Conservation (phyloP, 23 tunicate species). For the Trididemnum nubilum region DNA sequence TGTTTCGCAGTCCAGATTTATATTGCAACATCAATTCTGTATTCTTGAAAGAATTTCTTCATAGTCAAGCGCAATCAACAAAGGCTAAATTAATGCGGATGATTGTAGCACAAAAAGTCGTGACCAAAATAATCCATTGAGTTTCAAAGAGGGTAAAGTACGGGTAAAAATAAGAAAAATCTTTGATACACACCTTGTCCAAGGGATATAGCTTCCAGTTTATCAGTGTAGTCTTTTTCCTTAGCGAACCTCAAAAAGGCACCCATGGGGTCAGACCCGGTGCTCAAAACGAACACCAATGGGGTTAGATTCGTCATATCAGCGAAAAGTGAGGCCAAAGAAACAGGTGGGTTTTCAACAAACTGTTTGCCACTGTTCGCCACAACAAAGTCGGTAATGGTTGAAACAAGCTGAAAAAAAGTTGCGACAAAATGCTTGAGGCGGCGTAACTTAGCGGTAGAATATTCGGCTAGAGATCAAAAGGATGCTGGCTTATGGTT, state of each 20-base stretch:
- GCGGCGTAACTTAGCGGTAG: not conserved
- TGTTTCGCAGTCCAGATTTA: no score
- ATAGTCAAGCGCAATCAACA: no score
- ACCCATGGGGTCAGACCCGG: conserved; percentile 99
- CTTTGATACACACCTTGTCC: conserved; percentile 92
- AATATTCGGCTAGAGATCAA: not conserved
- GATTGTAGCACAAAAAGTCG: no score
- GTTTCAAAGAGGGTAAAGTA: no score
- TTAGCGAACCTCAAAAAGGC: conserved; percentile 85
- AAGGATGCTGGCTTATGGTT: not conserved
- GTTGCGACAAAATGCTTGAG: no score
- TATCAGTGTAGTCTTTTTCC: conserved; percentile 61
- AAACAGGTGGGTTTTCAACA: conserved; percentile 82
- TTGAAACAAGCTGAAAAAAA: conserved; percentile 68
- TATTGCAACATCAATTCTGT: no score
- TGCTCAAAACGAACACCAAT: conserved; percentile 88
- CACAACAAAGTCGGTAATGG: conserved; percentile 89
- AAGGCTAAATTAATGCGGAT: no score
- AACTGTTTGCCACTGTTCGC: conserved; percentile 81
- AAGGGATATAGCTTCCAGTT: conserved; percentile 85
- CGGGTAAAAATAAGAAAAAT: no score
- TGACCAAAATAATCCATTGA: no score
- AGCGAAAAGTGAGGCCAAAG: conserved; percentile 69
- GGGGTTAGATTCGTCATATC: conserved; percentile 81
- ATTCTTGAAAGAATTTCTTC: no score